These are phyloP conservation scores for Drosophila jambulina DNA, from an alignment of 1,140 invertebrate species.

Conservation along the genomic window DNA sequence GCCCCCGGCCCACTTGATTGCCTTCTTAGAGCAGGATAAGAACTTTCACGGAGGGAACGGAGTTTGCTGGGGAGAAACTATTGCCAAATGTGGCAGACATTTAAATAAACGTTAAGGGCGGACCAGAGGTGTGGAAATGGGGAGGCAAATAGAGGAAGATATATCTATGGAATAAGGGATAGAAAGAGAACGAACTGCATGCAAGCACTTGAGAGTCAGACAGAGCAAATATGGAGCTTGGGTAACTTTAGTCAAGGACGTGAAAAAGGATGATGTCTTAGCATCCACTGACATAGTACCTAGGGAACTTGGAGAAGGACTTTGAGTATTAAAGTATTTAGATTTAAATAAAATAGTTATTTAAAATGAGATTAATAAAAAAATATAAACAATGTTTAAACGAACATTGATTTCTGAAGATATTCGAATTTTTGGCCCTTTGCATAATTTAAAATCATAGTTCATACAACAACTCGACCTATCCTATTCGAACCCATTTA, in stretches of 20 bases:
- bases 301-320: background rate
- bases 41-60: background rate
- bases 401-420: background rate
- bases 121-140: slow-evolving; percentile 24
- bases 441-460: too few species aligned
- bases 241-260: slow-evolving; percentile 62
- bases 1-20: slow-evolving; percentile 41
- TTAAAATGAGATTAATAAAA: too few species aligned
- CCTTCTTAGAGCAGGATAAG: slow-evolving; percentile 57
- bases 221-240: slow-evolving; percentile 59
- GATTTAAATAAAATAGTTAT: background rate
- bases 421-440: background rate
- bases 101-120: slow-evolving; percentile 73
- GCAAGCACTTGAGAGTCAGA: slow-evolving; percentile 68
- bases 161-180: slow-evolving; percentile 9
- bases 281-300: background rate
- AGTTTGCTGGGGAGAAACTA: slow-evolving; percentile 41
- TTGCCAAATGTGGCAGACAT: slow-evolving; percentile 65
- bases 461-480: too few species aligned
- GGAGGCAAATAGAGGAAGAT: background rate
- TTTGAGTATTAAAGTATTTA: background rate
- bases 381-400: background rate
- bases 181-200: slow-evolving; percentile 56
- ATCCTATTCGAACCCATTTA: too few species aligned
- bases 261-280: slow-evolving; percentile 21